phyloP scores from a whole-genome alignment of 2,797 vertebrate species.

The Notamacropus eugenii region DNA sequence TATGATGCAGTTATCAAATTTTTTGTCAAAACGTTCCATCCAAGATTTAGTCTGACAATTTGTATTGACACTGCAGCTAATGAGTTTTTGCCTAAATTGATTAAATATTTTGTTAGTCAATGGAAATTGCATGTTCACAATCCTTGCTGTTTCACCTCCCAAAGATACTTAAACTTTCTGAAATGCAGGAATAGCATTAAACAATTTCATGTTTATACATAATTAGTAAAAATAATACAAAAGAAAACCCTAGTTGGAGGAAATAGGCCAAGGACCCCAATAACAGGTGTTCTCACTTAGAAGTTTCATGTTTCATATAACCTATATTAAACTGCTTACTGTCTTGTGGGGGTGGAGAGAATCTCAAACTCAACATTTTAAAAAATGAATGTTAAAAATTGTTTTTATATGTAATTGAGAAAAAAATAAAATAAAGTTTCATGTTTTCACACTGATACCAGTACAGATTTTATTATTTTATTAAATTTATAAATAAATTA shows the following conservation, averaged over 20 bases:
- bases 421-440: not conserved
- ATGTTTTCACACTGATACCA: not conserved
- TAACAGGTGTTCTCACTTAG: conserved; percentile 31
- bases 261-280: conserved; percentile 6
- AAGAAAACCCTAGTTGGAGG: not conserved
- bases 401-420: not conserved
- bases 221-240: not conserved
- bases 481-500: not conserved
- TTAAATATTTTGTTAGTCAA: conserved; percentile 55
- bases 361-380: too few relatives aligned
- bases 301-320: not conserved
- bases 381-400: not conserved
- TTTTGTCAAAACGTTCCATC: conserved; percentile 55
- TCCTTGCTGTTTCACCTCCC: conserved; percentile 4
- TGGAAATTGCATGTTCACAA: conserved; percentile 10
- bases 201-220: conserved; percentile 36
- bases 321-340: not conserved
- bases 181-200: conserved; percentile 24
- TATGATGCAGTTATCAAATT: conserved; percentile 32
- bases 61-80: conserved; percentile 40
- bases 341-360: too few relatives aligned
- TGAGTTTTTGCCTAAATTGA: conserved; percentile 49
- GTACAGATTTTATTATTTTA: not conserved
- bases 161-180: conserved; percentile 17
- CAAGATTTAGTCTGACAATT: conserved; percentile 60